Evolutionary conservation across 2,113 vertebrate species (phyloP), one percentile per base, ranked within the genome.

Genomic region (Tonatia bakeri): DNA sequence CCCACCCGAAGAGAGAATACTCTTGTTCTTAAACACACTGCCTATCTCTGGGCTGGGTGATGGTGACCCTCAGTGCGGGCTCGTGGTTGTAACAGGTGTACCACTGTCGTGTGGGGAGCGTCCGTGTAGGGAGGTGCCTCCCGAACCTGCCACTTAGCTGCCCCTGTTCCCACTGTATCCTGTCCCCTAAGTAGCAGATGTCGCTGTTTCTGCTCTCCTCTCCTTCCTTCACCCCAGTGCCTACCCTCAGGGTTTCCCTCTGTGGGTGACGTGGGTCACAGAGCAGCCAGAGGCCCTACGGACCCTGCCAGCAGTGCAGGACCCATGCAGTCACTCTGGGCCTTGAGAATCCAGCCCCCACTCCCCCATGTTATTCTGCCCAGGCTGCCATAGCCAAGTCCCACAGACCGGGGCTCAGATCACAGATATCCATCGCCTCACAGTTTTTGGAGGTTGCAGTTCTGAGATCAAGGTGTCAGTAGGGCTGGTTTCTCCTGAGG

Each of bases 61-160:
- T 12, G 10, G 43, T 6, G 56, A 50, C 0, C 0, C 15, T 4
- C 52, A 0, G 0, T 0, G 61, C 15, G 9, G 87, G 61, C n/a
- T n/a, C 47, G 3, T 22, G 82, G 43, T 26, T 5, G 33, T 17
- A 17, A 56, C 9, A 14, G 22, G 82, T 3, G 7, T 40, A 12
- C 24, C 12, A 2, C 28, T 20, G 24, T 7, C 22, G 50, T 14
- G 9, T 22, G 33, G 38, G 10, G 5, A 1, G 2, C n/a, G 40
- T 19, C 38, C 47, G 3, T 3, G 1, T 0, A 0, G 47, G 31
- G 14, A 52, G 45, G 64, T 20, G 4, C 12, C 31, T 36, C 40
- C 90, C 17, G 43, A 40, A 12, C 69, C 52, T 59, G 52, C 84
- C 2, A 7, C 36, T 40, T 26, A 8, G 73, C 19, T 2, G 26